Evolutionary conservation across 2,888 invertebrate species (phyloP).

Genomic region (Cerastoderma edule): DNA sequence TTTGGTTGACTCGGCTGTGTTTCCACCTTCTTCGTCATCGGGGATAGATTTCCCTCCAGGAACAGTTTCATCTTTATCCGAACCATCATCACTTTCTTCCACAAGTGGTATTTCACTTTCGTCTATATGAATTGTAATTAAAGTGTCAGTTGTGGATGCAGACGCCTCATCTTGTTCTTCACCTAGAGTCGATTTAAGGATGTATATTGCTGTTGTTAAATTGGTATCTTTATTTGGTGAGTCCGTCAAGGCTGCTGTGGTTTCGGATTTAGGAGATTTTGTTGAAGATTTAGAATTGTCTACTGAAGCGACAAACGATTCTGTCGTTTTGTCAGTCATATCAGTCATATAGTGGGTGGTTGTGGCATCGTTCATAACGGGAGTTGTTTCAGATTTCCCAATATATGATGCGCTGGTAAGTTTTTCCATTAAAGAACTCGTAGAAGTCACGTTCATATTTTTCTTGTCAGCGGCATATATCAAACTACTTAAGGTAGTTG

Average conservation of each 20-base stretch:
- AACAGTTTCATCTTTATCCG: constrained; percentile 6
- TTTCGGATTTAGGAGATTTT: background rate
- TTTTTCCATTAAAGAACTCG: too few relatives aligned
- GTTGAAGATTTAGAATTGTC: background rate
- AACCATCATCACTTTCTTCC: background rate
- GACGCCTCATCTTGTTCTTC: background rate
- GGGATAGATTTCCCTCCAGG: constrained; percentile 7
- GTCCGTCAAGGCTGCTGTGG: background rate
- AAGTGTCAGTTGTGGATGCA: background rate
- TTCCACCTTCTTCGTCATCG: background rate
- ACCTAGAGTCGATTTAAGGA: background rate
- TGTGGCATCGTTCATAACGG: too few relatives aligned
- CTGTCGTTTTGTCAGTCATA: too few relatives aligned
- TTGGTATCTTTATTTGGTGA: too few relatives aligned
- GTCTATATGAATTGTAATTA: constrained; percentile 11
- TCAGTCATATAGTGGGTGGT: too few relatives aligned
- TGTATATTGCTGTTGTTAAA: background rate
- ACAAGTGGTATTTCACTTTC: constrained; percentile 3
- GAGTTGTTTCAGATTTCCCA: too few relatives aligned
- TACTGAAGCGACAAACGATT: too few relatives aligned
- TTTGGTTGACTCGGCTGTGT: constrained; percentile 10
- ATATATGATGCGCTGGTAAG: too few relatives aligned
- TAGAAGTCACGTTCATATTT: too few relatives aligned
- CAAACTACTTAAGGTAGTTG: too few relatives aligned
- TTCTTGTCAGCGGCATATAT: too few relatives aligned